Percentiles rank a stretch among this genome's conserved stretches.
Conservation (phyloP, 2,888 invertebrate genomes). For the Rhamnusium bicolor region DNA sequence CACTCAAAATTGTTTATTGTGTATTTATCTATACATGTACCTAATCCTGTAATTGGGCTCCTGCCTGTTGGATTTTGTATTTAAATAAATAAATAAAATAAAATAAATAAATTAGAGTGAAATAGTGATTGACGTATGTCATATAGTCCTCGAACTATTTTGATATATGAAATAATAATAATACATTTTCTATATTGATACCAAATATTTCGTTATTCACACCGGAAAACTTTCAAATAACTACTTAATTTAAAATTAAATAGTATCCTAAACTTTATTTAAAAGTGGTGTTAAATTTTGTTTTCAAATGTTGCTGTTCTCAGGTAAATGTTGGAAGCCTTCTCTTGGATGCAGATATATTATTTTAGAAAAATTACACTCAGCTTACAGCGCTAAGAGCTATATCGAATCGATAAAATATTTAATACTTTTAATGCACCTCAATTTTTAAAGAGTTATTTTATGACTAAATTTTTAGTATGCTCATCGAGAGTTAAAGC, state of each 20-base stretch:
- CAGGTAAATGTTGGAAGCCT: neutral
- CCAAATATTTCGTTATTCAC: no score
- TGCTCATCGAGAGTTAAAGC: neutral
- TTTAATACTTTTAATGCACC: conserved; percentile 15
- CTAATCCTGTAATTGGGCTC: no score
- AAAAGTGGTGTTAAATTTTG: neutral
- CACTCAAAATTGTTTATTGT: no score
- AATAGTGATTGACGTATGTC: no score
- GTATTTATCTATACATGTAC: no score
- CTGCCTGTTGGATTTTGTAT: no score
- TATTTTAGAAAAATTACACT: conserved; percentile 8
- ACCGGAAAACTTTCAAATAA: no score
- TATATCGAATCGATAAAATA: conserved; percentile 18
- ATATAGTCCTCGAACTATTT: no score
- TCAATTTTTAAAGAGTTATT: conserved; percentile 13
- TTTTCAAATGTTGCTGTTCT: neutral
- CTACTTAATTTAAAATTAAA: neutral
- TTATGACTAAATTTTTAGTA: neutral
- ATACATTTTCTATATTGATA: no score
- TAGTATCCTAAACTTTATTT: neutral
- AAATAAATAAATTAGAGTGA: no score
- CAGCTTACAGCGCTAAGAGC: conserved; percentile 5
- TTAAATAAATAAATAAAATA: no score
- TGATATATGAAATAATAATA: no score
- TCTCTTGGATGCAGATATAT: neutral